Evolutionary conservation across 2,888 invertebrate genomes (phyloP).

Genomic region (Ceriagrion tenellum): DNA sequence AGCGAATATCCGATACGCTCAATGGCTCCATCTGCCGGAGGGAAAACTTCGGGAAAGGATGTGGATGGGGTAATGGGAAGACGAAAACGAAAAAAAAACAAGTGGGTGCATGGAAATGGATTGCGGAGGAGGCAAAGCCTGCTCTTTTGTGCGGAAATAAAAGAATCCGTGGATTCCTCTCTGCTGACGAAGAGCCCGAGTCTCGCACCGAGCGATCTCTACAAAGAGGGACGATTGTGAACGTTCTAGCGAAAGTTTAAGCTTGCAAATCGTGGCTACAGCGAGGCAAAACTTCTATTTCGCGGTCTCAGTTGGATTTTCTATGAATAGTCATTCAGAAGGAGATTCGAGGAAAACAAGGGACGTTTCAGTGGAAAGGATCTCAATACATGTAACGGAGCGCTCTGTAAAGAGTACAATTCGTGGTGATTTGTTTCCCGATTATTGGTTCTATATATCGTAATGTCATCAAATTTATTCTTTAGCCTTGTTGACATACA

Average conservation of each 20-base stretch:
- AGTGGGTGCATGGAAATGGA: neutral
- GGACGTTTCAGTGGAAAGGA: too few species aligned
- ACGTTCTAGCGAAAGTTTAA: neutral
- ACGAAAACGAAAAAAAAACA: neutral
- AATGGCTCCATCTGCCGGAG: neutral
- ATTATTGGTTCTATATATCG: too few species aligned
- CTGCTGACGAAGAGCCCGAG: neutral
- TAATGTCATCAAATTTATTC: too few species aligned
- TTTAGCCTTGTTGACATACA: too few species aligned
- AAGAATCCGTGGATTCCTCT: neutral
- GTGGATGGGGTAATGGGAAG: neutral
- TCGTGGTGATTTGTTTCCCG: too few species aligned
- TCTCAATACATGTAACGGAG: too few species aligned
- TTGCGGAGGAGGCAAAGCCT: neutral
- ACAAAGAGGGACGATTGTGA: neutral
- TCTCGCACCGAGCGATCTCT: neutral
- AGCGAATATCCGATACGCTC: constrained; percentile 3
- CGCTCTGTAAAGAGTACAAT: too few species aligned
- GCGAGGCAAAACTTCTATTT: too few species aligned
- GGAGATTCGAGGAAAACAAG: too few species aligned
- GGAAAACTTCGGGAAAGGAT: neutral
- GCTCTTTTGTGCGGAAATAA: neutral
- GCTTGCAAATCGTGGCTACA: neutral
- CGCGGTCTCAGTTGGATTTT: neutral
- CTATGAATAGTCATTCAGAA: neutral